Conservation (phyloP, 2,113 vertebrate genomes). For the Clarias macrocephalus region DNA sequence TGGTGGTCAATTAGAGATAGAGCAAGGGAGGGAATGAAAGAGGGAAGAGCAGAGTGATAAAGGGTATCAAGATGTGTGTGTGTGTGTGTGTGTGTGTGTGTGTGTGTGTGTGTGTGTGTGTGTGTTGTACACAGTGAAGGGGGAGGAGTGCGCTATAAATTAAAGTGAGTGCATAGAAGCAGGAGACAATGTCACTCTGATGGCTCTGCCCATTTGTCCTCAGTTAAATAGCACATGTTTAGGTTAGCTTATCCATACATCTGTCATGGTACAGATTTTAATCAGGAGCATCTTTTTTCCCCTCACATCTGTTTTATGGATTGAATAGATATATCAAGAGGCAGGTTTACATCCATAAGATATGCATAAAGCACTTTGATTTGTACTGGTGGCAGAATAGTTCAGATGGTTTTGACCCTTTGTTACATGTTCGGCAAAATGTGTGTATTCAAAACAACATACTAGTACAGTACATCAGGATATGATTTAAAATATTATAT, state of each 20-base stretch:
- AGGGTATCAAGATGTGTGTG: constrained; percentile 10
- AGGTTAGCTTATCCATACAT: constrained; percentile 5
- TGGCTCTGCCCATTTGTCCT: constrained; percentile 41
- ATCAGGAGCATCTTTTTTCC: not conserved
- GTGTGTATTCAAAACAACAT: not conserved
- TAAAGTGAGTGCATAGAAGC: constrained; percentile 45
- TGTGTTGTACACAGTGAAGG: constrained; percentile 21
- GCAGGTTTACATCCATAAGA: not conserved
- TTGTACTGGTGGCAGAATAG: not conserved
- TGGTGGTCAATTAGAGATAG: constrained; percentile 33
- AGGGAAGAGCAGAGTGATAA: constrained; percentile 29
- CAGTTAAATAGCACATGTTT: constrained; percentile 1
- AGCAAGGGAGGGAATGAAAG: not conserved
- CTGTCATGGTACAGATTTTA: not conserved
- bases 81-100: not conserved
- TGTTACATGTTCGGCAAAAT: not conserved
- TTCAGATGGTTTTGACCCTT: not conserved
- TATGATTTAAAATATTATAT: not conserved
- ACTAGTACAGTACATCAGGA: not conserved
- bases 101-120: too few species aligned
- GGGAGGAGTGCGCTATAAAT: constrained; percentile 14
- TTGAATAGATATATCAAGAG: not conserved
- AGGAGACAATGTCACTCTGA: constrained; percentile 21
- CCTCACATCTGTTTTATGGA: not conserved
- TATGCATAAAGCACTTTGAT: not conserved